Evolutionary conservation across 1,140 invertebrate genomes (phyloP).

Genomic region (Oppia nitens): DNA sequence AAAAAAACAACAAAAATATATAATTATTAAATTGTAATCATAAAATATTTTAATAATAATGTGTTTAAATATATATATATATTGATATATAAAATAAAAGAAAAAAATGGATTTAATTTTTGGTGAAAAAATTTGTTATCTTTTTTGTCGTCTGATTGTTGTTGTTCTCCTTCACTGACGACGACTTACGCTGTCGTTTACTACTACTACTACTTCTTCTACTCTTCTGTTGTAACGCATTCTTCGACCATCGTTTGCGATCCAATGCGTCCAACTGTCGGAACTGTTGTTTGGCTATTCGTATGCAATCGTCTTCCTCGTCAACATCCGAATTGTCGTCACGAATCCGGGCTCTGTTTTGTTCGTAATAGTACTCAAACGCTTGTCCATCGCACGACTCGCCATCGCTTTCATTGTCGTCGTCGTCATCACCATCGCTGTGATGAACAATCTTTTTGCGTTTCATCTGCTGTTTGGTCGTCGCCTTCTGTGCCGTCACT

Average conservation of each 20-base stretch:
- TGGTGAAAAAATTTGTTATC: background rate
- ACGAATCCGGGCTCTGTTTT: background rate
- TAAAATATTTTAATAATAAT: background rate
- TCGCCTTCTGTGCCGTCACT: background rate
- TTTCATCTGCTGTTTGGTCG: no score
- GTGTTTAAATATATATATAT: background rate
- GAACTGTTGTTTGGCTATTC: background rate
- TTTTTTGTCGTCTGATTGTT: background rate
- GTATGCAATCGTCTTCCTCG: background rate
- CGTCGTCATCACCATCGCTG: background rate
- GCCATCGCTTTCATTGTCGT: background rate
- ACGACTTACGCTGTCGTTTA: background rate
- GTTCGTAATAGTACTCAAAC: background rate
- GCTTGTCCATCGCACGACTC: background rate
- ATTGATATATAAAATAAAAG: no score
- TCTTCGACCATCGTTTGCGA: background rate
- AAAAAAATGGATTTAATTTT: background rate
- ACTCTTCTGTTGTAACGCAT: background rate
- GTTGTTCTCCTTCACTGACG: background rate
- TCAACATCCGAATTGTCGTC: slow-evolving; percentile 1
- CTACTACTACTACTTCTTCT: background rate
- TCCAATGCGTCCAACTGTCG: background rate
- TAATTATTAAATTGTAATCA: background rate
- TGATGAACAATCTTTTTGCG: no score
- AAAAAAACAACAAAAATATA: background rate